These are phyloP conservation scores for Origma solitaria DNA, from an alignment of 2,113 vertebrate species.

Conservation along the genomic window DNA sequence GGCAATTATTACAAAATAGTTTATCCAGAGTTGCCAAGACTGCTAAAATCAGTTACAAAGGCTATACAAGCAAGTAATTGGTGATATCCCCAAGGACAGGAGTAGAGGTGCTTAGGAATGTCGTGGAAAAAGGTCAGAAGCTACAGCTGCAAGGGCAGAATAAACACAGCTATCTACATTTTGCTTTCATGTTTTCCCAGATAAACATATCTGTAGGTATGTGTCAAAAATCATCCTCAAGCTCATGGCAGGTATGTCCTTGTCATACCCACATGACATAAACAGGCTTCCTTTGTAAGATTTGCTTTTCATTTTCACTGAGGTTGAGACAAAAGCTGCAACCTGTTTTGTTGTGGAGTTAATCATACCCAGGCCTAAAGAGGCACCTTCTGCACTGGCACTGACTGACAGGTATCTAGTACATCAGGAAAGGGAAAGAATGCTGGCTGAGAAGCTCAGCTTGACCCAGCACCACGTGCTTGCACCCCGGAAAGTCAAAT, in stretches of 20 bases:
- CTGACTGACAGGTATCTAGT: background rate
- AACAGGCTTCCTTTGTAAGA: background rate
- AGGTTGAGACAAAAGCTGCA: background rate
- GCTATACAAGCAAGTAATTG: background rate
- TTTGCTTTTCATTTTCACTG: background rate
- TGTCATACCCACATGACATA: rapidly evolving
- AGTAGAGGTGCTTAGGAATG: background rate
- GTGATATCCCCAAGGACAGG: background rate
- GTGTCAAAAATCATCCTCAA: background rate
- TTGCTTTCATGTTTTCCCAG: background rate
- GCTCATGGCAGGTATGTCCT: background rate
- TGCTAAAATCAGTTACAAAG: background rate
- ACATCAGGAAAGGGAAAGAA: background rate
- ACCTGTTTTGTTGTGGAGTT: background rate
- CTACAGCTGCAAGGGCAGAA: background rate
- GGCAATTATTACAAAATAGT: background rate
- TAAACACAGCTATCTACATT: background rate
- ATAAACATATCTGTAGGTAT: background rate
- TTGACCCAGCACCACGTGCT: rapidly evolving
- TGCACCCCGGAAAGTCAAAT: background rate
- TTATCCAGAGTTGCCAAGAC: background rate
- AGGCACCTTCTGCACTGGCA: background rate
- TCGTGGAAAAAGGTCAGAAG: background rate
- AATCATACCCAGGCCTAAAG: background rate
- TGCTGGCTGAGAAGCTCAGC: background rate